Percentiles rank a stretch among this genome's conserved stretches.
phyloP scores from a whole-genome alignment of 2,797 vertebrate species.

The Typhlichthys eigenmanni region DNA sequence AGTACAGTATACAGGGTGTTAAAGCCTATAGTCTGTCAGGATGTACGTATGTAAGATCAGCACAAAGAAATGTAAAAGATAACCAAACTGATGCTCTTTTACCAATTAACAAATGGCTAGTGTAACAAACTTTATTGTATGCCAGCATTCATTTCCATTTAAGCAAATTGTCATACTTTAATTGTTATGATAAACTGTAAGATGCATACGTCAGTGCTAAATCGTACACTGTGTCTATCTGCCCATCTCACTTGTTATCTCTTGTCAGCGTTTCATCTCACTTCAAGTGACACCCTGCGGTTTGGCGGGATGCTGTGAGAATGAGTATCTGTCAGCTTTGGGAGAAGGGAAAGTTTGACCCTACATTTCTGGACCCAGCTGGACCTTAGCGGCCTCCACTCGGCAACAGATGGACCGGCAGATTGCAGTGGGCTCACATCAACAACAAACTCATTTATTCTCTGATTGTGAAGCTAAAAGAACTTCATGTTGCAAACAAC shows the following conservation, averaged over 20 bases:
- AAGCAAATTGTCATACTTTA: too few species aligned
- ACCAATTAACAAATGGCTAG: too few species aligned
- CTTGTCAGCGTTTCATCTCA: conserved; percentile 2
- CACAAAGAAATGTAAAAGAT: too few species aligned
- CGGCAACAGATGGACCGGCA: conserved; percentile 48
- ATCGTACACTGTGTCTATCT: neutral
- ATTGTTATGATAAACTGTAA: too few species aligned
- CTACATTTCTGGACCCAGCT: conserved; percentile 36
- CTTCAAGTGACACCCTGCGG: conserved; percentile 16
- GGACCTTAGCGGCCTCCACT: conserved; percentile 21
- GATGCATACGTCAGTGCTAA: too few species aligned
- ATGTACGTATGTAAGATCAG: too few species aligned
- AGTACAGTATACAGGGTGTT: too few species aligned
- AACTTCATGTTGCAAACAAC: conserved; percentile 22
- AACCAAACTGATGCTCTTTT: too few species aligned
- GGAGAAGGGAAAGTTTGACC: neutral
- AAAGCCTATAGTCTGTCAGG: too few species aligned
- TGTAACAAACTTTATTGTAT: too few species aligned
- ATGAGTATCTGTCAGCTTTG: conserved; percentile 44
- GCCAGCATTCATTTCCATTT: too few species aligned
- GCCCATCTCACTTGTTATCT: conserved; percentile 9
- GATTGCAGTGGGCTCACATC: conserved; percentile 31
- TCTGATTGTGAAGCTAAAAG: conserved; percentile 4
- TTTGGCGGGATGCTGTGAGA: conserved; percentile 36
- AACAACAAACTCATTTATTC: conserved; percentile 37